Conservation (phyloP, 2,113 vertebrate species). For the Haemorhous mexicanus region DNA sequence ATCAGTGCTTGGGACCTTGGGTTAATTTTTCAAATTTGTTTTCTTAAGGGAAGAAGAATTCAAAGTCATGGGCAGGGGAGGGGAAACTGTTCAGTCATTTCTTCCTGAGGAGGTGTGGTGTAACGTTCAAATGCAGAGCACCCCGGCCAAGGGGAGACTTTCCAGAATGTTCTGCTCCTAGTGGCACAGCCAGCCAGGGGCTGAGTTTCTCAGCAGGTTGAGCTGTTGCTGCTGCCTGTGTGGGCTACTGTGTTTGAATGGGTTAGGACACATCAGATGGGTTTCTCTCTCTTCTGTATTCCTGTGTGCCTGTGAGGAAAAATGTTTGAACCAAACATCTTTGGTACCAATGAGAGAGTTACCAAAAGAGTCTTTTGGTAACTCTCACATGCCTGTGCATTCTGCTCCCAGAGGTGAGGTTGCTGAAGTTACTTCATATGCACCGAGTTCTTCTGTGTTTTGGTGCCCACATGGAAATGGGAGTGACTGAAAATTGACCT, state of each 20-base stretch:
- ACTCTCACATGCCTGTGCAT: background rate
- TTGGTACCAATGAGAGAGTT: no score
- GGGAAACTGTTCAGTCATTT: background rate
- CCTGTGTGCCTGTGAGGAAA: background rate
- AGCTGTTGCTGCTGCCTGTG: fast-evolving
- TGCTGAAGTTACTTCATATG: background rate
- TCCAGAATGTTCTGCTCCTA: background rate
- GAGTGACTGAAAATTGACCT: background rate
- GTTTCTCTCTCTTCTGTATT: background rate
- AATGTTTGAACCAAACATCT: background rate
- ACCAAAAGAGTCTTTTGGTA: background rate
- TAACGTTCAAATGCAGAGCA: fast-evolving
- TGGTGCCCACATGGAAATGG: background rate
- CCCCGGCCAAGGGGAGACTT: background rate
- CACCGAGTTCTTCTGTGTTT: background rate
- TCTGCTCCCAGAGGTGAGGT: background rate
- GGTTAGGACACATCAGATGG: background rate
- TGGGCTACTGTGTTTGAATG: background rate
- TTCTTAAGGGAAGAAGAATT: background rate
- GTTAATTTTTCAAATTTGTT: background rate
- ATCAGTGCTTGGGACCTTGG: background rate
- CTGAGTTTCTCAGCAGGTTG: background rate
- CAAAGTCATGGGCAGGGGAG: background rate
- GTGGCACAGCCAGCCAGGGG: background rate
- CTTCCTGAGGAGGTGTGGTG: fast-evolving